A percentile compares a stretch with the other conserved stretches of the same genome.
Conservation (phyloP, 2,113 vertebrate species). For the Brachyhypopomus occidentalis region DNA sequence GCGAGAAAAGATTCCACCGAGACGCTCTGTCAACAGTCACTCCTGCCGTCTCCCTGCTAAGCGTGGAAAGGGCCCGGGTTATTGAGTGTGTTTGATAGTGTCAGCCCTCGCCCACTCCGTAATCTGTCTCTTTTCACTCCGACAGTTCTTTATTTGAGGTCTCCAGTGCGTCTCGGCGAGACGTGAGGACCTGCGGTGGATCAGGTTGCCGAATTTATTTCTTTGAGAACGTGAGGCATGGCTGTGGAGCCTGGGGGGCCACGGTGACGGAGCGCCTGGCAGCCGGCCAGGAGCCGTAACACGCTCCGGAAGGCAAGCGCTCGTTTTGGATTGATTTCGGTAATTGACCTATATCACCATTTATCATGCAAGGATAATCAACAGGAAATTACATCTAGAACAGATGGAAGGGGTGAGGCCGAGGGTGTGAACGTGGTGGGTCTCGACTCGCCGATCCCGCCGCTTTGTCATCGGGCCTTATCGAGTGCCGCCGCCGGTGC, state of each 20-base stretch:
- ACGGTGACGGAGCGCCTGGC: neutral
- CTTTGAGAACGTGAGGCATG: neutral
- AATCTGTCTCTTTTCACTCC: constrained; percentile 56
- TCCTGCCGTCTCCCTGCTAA: constrained; percentile 42
- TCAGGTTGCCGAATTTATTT: neutral
- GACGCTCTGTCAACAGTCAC: constrained; percentile 64
- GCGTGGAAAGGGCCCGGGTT: constrained; percentile 59
- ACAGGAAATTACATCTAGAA: constrained; percentile 47
- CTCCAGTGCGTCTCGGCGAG: neutral
- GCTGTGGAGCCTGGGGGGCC: neutral
- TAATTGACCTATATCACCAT: constrained; percentile 51
- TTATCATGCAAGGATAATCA: constrained; percentile 48
- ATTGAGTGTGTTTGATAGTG: constrained; percentile 64
- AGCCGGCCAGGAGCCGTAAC: no score
- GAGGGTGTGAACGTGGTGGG: no score
- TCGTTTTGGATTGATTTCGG: constrained; percentile 13
- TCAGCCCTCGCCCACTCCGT: constrained; percentile 56
- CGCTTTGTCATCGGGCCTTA: neutral
- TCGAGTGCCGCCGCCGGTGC: constrained; percentile 13
- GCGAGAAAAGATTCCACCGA: constrained; percentile 55
- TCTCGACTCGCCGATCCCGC: neutral
- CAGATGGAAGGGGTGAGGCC: neutral
- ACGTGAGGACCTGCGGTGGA: constrained; percentile 11
- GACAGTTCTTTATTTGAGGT: constrained; percentile 24
- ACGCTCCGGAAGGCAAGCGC: neutral